These are phyloP conservation scores for Oryzias celebensis DNA, from an alignment of 2,113 vertebrate genomes.

Conservation along the genomic window DNA sequence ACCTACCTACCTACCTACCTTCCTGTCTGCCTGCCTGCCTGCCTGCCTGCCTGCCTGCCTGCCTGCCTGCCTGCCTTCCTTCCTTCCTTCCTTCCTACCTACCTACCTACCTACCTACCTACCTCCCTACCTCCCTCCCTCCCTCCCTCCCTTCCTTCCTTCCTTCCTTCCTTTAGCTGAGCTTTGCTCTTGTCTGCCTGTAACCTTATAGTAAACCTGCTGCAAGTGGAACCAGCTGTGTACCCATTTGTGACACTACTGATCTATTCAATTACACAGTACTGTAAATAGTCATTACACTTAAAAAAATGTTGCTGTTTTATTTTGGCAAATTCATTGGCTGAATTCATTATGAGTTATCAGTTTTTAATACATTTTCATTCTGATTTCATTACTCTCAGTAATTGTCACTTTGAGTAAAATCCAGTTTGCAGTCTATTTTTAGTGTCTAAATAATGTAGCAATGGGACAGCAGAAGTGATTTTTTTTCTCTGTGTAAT, in stretches of 20 bases:
- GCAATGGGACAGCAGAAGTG: conserved; percentile 39
- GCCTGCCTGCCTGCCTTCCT: no score
- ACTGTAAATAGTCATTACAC: conserved; percentile 25
- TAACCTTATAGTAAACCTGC: no score
- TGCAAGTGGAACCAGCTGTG: no score
- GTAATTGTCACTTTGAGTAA: conserved; percentile 53
- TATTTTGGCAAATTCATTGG: conserved; percentile 24
- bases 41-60: no score
- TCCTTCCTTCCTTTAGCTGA: no score
- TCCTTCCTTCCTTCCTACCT: no score
- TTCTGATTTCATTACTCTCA: conserved; percentile 38
- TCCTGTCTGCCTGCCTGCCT: no score
- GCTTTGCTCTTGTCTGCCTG: no score
- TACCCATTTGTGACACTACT: conserved; percentile 6
- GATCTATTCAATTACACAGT: conserved; percentile 53
- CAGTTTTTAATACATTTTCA: conserved; percentile 60
- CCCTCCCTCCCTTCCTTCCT: no score
- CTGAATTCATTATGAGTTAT: conserved; percentile 50
- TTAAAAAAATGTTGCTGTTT: conserved; percentile 43
- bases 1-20: no score
- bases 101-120: no score
- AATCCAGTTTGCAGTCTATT: conserved; percentile 36
- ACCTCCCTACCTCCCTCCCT: no score
- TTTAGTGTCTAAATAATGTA: conserved; percentile 42
- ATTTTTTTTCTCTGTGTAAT: conserved; percentile 35